Evolutionary conservation across 2,888 invertebrate species (phyloP).

Genomic region (Sesamia inferens): DNA sequence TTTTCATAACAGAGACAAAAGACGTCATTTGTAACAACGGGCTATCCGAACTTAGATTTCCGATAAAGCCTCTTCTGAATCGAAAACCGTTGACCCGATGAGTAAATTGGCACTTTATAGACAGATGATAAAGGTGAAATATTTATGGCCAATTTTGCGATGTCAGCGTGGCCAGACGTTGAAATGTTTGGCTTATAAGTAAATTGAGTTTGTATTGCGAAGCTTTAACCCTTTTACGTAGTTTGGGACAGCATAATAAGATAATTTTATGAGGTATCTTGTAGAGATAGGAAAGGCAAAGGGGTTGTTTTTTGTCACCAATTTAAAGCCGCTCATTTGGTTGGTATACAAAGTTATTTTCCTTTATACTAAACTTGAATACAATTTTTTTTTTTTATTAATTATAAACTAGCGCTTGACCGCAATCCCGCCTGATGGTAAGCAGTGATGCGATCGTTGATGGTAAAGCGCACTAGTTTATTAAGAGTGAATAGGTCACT

Average conservation of each 20-base stretch:
- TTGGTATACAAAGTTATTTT: too few relatives aligned
- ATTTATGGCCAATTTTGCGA: slow-evolving; percentile 18
- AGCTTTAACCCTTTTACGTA: slow-evolving; percentile 14
- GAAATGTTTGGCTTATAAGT: slow-evolving; percentile 19
- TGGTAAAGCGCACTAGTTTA: too few relatives aligned
- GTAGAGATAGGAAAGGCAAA: neutral
- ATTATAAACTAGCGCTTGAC: too few relatives aligned
- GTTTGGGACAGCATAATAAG: neutral
- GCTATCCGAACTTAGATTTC: slow-evolving; percentile 18
- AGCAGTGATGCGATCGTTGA: too few relatives aligned
- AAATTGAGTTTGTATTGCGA: slow-evolving; percentile 19
- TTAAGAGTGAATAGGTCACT: too few relatives aligned
- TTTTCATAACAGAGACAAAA: slow-evolving; percentile 7
- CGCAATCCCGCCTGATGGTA: too few relatives aligned
- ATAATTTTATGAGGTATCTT: slow-evolving; percentile 13
- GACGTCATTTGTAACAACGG: neutral
- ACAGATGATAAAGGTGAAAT: slow-evolving; percentile 41
- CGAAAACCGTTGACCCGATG: slow-evolving; percentile 22
- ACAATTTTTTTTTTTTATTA: too few relatives aligned
- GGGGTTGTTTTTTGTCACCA: neutral
- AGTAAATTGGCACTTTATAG: slow-evolving; percentile 8
- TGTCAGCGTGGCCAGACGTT: slow-evolving; percentile 17
- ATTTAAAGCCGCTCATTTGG: neutral
- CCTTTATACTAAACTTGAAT: too few relatives aligned
- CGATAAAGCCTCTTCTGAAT: slow-evolving; percentile 31